phyloP scores from a whole-genome alignment of 92 coral and sea anemone species.

The Zoanthus gigantus region DNA sequence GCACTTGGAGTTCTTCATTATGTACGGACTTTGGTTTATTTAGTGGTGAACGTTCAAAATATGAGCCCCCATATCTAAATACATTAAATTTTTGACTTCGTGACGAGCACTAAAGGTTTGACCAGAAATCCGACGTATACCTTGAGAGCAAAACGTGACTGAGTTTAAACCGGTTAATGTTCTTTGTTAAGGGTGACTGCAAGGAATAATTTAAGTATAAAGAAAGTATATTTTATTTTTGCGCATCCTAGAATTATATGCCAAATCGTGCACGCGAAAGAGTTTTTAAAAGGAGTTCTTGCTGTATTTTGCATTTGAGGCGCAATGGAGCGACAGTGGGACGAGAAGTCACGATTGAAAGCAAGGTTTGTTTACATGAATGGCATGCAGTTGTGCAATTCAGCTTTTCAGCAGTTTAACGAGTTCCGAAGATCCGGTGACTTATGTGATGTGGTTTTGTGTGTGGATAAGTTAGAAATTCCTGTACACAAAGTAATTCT shows the following conservation, averaged over 20 bases:
- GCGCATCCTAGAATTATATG: neutral
- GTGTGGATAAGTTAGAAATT: conserved; percentile 73
- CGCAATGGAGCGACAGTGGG: conserved; percentile 15
- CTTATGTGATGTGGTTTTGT: conserved; percentile 82
- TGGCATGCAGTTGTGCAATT: conserved; percentile 21
- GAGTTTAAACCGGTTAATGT: no score
- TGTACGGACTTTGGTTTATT: no score
- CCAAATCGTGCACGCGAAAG: neutral
- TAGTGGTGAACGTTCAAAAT: no score
- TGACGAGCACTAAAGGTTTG: no score
- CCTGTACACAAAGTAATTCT: conserved; percentile 81
- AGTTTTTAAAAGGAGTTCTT: neutral
- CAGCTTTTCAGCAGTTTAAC: conserved; percentile 66
- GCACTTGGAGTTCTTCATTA: no score
- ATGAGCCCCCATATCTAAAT: no score
- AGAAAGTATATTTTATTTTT: neutral
- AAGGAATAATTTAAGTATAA: neutral
- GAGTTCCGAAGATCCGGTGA: conserved; percentile 70
- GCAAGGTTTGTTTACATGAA: conserved; percentile 37
- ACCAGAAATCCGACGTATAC: no score
- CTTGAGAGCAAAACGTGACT: no score
- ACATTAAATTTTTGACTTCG: no score
- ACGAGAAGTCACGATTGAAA: neutral
- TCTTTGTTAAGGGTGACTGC: no score
- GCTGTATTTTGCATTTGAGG: neutral